phyloP scores from a whole-genome alignment of 2,888 invertebrate species.

The Xanthia icteritia region DNA sequence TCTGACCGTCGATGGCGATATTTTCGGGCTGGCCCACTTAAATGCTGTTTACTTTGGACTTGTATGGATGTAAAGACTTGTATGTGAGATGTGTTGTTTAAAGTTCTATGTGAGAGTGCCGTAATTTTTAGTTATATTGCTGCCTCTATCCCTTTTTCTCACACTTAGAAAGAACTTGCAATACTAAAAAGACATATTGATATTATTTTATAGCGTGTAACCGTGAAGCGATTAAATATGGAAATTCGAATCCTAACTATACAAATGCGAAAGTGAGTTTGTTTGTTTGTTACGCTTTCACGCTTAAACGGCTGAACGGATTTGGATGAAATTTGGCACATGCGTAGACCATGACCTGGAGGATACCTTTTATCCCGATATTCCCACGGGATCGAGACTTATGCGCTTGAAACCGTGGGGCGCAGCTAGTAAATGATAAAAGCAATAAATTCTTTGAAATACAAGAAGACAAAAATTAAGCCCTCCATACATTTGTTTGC shows the following conservation, averaged over 20 bases:
- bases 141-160: neutral
- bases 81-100: neutral
- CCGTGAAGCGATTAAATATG: neutral
- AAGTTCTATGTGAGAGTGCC: neutral
- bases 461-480: no score
- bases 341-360: no score
- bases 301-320: no score
- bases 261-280: no score
- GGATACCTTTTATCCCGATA: no score
- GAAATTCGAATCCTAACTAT: no score
- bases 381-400: no score
- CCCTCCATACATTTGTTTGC: neutral
- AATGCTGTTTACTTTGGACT: constrained; percentile 66
- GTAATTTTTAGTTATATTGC: neutral
- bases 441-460: no score
- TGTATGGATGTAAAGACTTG: constrained; percentile 19
- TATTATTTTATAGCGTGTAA: neutral
- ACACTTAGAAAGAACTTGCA: neutral
- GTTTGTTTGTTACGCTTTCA: no score
- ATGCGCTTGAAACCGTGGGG: no score
- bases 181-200: neutral
- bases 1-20: constrained; percentile 57
- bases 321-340: no score
- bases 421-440: no score
- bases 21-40: constrained; percentile 62